Conservation (phyloP, 2,888 invertebrate genomes). For the Priocnemis perturbator region DNA sequence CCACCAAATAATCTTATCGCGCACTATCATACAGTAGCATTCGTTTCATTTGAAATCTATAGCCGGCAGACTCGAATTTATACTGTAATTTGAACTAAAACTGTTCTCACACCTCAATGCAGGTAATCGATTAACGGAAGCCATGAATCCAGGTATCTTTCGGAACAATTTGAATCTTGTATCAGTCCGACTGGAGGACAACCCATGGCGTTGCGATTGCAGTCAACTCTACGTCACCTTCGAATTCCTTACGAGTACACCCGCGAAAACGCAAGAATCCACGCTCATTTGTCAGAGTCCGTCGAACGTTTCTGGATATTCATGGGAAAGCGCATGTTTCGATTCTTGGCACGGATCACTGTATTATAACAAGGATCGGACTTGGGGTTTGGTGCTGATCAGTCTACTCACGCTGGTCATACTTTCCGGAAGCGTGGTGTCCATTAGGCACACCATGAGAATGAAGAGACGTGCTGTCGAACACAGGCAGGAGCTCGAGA, state of each 20-base stretch:
- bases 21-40: too few species aligned
- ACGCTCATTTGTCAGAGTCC: slow-evolving; percentile 83
- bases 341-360: slow-evolving; percentile 77
- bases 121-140: slow-evolving; percentile 83
- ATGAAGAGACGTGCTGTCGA: slow-evolving; percentile 76
- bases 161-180: slow-evolving; percentile 78
- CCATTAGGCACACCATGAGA: slow-evolving; percentile 78
- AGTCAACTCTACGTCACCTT: slow-evolving; percentile 80
- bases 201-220: slow-evolving; percentile 88
- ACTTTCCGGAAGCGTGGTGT: slow-evolving; percentile 77
- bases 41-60: too few species aligned
- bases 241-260: slow-evolving; percentile 78
- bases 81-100: too few species aligned
- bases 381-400: slow-evolving; percentile 65
- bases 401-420: slow-evolving; percentile 74
- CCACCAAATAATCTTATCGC: too few species aligned
- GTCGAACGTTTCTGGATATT: slow-evolving; percentile 78
- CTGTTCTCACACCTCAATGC: not conserved
- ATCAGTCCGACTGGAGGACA: slow-evolving; percentile 81
- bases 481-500: slow-evolving; percentile 78
- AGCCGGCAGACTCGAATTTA: too few species aligned
- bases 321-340: slow-evolving; percentile 84
- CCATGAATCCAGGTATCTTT: slow-evolving; percentile 80
- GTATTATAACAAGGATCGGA: slow-evolving; percentile 47
- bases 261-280: slow-evolving; percentile 77